A percentile compares a stretch with the other conserved stretches of the same genome.
Evolutionary conservation across 2,113 vertebrate species (phyloP).

Genomic region (Monarcha castaneiventris): DNA sequence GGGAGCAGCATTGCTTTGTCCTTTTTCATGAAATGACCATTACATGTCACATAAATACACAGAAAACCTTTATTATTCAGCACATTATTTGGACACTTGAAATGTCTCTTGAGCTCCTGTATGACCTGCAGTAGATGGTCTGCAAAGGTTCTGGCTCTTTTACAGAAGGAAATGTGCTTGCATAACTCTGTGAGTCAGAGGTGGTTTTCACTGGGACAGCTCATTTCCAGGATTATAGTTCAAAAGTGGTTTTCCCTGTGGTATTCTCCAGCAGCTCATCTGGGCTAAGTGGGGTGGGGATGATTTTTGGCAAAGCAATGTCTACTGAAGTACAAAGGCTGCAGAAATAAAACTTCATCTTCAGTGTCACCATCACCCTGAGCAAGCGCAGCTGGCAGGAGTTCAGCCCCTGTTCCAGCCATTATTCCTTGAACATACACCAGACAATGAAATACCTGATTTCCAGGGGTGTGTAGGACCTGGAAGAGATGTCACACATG

Average conservation of each 20-base stretch:
- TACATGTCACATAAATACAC: not conserved
- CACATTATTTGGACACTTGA: not conserved
- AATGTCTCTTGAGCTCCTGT: not conserved
- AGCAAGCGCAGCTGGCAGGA: rapidly evolving
- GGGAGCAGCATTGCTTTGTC: not conserved
- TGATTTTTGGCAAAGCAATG: not conserved
- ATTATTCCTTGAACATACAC: not conserved
- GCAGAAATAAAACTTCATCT: not conserved
- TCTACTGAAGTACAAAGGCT: not conserved
- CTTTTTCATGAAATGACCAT: not conserved
- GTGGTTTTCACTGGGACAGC: not conserved
- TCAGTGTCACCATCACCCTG: not conserved
- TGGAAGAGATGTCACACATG: not conserved
- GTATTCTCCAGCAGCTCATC: not conserved
- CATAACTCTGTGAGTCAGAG: not conserved
- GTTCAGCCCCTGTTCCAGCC: not conserved
- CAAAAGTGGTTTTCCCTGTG: not conserved
- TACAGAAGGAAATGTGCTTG: not conserved
- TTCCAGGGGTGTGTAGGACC: not conserved
- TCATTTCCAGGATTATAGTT: not conserved
- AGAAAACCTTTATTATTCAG: not conserved
- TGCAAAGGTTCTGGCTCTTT: not conserved
- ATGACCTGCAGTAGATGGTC: not conserved
- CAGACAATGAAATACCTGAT: not conserved
- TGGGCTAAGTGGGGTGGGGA: not conserved